These are phyloP conservation scores for Diuraphis noxia DNA, from an alignment of 1,140 invertebrate genomes.

Conservation along the genomic window DNA sequence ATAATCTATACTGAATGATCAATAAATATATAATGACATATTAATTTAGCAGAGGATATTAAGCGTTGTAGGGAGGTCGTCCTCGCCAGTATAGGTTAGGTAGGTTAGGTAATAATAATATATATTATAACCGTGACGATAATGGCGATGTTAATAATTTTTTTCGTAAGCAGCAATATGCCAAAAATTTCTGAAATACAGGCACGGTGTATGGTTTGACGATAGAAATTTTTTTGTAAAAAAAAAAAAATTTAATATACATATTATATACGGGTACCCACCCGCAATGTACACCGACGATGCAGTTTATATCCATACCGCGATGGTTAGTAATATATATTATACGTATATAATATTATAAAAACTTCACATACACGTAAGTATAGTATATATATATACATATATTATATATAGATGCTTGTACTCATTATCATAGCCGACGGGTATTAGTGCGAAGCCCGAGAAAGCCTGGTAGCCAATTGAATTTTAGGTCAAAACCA, in stretches of 20 bases:
- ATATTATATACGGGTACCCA: not conserved
- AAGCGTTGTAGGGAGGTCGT: not conserved
- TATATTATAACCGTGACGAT: no score
- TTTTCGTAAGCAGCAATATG: not conserved
- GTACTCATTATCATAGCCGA: constrained; percentile 20
- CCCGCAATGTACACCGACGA: not conserved
- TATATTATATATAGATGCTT: not conserved
- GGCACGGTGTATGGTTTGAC: not conserved
- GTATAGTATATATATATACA: not conserved
- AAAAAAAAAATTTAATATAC: no score
- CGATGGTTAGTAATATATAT: not conserved
- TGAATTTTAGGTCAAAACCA: constrained; percentile 23
- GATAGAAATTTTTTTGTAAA: not conserved
- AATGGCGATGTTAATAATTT: not conserved
- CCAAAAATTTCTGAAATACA: not conserved
- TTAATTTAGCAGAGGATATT: not conserved
- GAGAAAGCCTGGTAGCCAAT: not conserved
- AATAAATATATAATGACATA: not conserved
- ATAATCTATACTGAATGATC: not conserved
- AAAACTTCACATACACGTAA: not conserved
- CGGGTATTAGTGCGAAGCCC: not conserved
- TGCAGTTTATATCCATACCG: not conserved
- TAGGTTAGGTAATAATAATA: not conserved
- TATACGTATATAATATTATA: not conserved
- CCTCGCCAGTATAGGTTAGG: not conserved